Percentiles rank a stretch among this genome's conserved stretches.
Evolutionary conservation across 2,797 vertebrate genomes (phyloP).

Genomic region (Galaxias olidus): DNA sequence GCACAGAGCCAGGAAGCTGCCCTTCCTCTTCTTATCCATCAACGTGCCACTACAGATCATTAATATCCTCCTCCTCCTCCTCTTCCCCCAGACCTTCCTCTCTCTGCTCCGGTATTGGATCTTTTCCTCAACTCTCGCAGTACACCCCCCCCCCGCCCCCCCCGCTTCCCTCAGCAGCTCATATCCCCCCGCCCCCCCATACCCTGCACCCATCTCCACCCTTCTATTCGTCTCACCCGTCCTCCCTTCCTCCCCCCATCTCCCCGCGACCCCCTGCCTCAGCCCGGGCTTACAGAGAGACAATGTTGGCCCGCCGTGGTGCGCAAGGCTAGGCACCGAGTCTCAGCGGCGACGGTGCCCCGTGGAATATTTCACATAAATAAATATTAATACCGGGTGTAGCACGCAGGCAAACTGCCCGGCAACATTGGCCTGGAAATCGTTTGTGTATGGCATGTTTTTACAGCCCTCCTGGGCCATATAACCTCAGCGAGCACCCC

Average conservation of each 20-base stretch:
- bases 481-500: conserved; percentile 22
- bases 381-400: conserved; percentile 5
- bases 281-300: conserved; percentile 6
- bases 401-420: conserved; percentile 12
- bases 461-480: conserved; percentile 35
- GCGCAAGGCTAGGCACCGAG: background rate
- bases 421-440: conserved; percentile 15
- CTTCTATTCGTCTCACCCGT: background rate
- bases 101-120: background rate
- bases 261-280: conserved; percentile 7
- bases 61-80: background rate
- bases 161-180: conserved; percentile 2
- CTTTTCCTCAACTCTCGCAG: background rate
- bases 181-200: background rate
- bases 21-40: too few relatives aligned
- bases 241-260: background rate
- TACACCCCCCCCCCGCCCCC: conserved; percentile 14
- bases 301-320: background rate
- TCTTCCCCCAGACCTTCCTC: background rate
- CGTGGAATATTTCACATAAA: background rate
- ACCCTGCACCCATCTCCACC: too few relatives aligned
- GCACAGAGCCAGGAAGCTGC: too few relatives aligned
- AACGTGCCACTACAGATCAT: too few relatives aligned
- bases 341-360: background rate
- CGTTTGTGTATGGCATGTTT: conserved; percentile 13